Conservation (phyloP, 2,888 invertebrate species). For the Hydriomena furcata region DNA sequence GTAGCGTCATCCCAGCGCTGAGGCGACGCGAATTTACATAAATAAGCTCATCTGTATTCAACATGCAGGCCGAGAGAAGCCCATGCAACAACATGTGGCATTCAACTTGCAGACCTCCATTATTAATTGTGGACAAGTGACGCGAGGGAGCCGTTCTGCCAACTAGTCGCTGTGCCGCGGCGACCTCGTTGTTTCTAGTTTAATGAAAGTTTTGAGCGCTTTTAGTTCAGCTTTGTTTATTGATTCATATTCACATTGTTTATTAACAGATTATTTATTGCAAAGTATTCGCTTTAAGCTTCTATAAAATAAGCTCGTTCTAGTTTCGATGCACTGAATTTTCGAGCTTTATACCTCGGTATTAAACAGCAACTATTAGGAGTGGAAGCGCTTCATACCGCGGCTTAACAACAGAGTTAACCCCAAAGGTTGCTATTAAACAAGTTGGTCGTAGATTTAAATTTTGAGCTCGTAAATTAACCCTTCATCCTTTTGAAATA, state of each 20-base stretch:
- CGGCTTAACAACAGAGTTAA: conserved; percentile 75
- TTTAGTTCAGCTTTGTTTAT: conserved; percentile 50
- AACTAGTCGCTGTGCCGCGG: conserved; percentile 42
- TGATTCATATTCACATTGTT: conserved; percentile 49
- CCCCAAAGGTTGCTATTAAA: conserved; percentile 73
- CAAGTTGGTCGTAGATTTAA: conserved; percentile 81
- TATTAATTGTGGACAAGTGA: conserved; percentile 78
- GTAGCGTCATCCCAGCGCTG: conserved; percentile 63
- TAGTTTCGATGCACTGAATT: conserved; percentile 39
- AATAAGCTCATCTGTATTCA: conserved; percentile 81
- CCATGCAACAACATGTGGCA: conserved; percentile 80
- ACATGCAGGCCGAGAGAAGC: conserved; percentile 66
- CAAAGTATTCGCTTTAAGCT: conserved; percentile 5
- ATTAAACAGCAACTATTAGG: conserved; percentile 14
- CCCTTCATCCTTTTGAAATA: conserved; percentile 82
- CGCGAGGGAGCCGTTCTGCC: conserved; percentile 57
- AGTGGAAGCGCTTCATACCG: conserved; percentile 55
- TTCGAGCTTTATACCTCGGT: conserved; percentile 25
- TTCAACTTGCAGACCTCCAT: conserved; percentile 77
- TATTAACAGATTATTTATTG: conserved; percentile 35
- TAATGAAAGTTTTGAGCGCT: conserved; percentile 59
- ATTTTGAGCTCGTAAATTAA: conserved; percentile 83
- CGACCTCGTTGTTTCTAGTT: conserved; percentile 59
- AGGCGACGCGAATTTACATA: conserved; percentile 74
- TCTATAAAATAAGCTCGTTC: conserved; percentile 3